Base-by-base conservation (phyloP, 1,140 invertebrate species). In the Drosophila varians region DNA sequence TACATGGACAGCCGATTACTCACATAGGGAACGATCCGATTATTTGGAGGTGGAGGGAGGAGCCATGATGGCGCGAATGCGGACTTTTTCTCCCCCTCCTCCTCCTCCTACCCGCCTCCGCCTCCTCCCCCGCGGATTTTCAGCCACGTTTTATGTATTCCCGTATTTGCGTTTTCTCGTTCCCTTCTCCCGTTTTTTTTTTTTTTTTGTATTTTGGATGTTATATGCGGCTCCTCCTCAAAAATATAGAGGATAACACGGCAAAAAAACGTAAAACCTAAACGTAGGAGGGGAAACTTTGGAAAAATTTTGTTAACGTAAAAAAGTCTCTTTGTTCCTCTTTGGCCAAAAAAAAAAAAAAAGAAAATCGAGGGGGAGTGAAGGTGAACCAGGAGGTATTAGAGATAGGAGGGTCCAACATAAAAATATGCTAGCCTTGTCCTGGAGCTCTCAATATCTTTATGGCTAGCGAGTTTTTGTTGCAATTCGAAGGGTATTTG, bases 291-390 rank as follows among this genome's bases (percentile, higher is more conserved):
- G n/a, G 43, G 56, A 70, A 73, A 72, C 61, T 73, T 49, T 55
- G 46, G 34, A 60, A 74, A 80, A 74, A 82, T 87, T 87, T 74
- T 61, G 82, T 80, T 76, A 87, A 86, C 82, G 74, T 68, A 61
- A 86, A 86, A 86, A 86, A 77, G 65, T 69, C 70, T 57, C 82
- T 88, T 87, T 87, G 82, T 87, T 87, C 58, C 54, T 57, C 43
- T 23, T 72, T 18, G 58, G 57, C 21, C 28, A 12, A 26, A 14
- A 31, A 31, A 11, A 42, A 42, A 42, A 19, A 19, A 31, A 47
- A 31, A 12, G 34, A 31, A 4, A 16, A n/a, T n/a, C n/a, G n/a
- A 7, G 4, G 0, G 23, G 16, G 28, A 46, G 16, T 58, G 12
- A 11, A 19, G 42, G 12, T 38, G 36, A 3, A 11, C 2, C 8